Conservation (phyloP, 1,140 invertebrate genomes). For the Megathymus violae region DNA sequence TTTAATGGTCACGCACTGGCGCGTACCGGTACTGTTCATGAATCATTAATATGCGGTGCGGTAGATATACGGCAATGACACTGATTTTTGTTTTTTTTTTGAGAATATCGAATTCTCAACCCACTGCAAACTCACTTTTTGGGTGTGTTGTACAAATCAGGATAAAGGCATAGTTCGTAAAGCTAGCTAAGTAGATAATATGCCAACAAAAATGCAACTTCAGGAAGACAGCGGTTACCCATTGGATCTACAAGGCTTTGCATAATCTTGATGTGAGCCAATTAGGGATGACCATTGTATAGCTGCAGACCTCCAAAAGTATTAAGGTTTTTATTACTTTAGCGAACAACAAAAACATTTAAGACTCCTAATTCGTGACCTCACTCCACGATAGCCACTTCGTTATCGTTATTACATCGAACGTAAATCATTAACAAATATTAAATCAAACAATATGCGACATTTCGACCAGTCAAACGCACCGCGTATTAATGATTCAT, state of each 20-base stretch:
- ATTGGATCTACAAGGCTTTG: no score
- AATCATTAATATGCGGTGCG: conserved; percentile 16
- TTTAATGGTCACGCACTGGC: background rate
- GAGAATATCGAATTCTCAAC: background rate
- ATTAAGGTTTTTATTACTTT: no score
- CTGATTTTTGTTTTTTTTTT: background rate
- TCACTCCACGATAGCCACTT: background rate
- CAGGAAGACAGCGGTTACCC: no score
- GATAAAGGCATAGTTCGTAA: no score
- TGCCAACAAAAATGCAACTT: no score
- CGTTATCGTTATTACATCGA: conserved; percentile 2
- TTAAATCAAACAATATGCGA: conserved; percentile 4
- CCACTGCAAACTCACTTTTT: no score
- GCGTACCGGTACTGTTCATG: conserved; percentile 18
- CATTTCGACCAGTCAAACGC: background rate
- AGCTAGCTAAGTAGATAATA: no score
- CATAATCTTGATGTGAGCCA: no score
- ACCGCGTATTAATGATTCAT: conserved; percentile 19
- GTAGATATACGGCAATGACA: conserved; percentile 12
- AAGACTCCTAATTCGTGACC: background rate
- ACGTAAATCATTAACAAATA: conserved; percentile 1
- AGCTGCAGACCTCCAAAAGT: no score
- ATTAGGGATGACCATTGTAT: no score
- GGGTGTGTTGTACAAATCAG: no score
- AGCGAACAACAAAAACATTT: no score